Evolutionary conservation across 2,888 invertebrate species (phyloP).

Genomic region (Leucania comma): DNA sequence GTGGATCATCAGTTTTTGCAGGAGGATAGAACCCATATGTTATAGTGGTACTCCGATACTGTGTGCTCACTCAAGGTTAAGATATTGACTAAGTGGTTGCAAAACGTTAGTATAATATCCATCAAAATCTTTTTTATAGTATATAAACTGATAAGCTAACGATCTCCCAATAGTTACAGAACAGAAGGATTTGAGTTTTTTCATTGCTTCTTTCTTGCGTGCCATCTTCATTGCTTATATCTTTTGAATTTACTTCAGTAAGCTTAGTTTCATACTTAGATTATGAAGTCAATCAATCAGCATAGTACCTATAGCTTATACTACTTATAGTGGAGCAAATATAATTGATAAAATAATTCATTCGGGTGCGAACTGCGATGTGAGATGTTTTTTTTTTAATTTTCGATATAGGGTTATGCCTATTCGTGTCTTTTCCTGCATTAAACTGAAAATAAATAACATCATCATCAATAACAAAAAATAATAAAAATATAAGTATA

Average conservation of each 20-base stretch:
- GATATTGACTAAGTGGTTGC: slow-evolving; percentile 93
- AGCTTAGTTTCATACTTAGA: neutral
- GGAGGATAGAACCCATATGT: slow-evolving; percentile 94
- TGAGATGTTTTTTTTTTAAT: too few relatives aligned
- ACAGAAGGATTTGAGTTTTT: slow-evolving; percentile 93
- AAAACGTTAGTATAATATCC: slow-evolving; percentile 94
- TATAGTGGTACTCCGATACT: slow-evolving; percentile 93
- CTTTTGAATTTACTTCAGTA: neutral
- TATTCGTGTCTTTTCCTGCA: too few relatives aligned
- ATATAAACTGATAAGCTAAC: slow-evolving; percentile 92
- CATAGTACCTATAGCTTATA: too few relatives aligned
- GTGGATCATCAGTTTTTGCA: slow-evolving; percentile 91
- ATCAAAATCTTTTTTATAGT: slow-evolving; percentile 94
- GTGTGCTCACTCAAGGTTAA: slow-evolving; percentile 96
- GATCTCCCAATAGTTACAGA: slow-evolving; percentile 92
- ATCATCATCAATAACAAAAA: too few relatives aligned
- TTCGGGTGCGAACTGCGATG: too few relatives aligned
- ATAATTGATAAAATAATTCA: too few relatives aligned
- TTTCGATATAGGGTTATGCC: too few relatives aligned
- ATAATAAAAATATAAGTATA: too few relatives aligned
- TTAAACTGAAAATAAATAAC: too few relatives aligned
- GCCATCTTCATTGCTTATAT: slow-evolving; percentile 26
- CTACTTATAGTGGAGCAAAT: too few relatives aligned
- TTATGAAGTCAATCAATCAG: slow-evolving; percentile 10
- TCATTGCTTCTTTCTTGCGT: slow-evolving; percentile 58